phyloP scores from a whole-genome alignment of 2,113 vertebrate genomes.

The Ctenodactylus gundi region DNA sequence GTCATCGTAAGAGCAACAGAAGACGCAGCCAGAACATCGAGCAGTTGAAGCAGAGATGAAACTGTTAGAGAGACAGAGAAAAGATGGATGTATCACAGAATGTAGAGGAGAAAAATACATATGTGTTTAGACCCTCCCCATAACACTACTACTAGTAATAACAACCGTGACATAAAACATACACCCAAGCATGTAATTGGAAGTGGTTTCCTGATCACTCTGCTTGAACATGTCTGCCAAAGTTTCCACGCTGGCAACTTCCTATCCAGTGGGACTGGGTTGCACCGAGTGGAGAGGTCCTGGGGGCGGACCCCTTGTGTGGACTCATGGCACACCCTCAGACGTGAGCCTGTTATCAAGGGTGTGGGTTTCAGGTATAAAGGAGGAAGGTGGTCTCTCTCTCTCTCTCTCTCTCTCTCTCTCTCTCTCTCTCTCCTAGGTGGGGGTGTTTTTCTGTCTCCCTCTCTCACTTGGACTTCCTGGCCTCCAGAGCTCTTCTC shows the following conservation, averaged over 20 bases:
- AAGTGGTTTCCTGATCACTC: background rate
- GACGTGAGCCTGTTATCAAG: background rate
- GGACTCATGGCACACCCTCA: background rate
- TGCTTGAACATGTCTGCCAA: too few relatives aligned
- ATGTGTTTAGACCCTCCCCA: background rate
- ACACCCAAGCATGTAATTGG: background rate
- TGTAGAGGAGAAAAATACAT: background rate
- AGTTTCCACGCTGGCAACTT: background rate
- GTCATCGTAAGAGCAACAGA: background rate
- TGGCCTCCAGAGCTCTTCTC: background rate
- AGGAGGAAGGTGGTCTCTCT: fast-evolving
- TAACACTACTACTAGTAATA: too few relatives aligned
- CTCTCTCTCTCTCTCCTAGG: too few relatives aligned
- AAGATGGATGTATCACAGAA: background rate
- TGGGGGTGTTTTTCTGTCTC: too few relatives aligned
- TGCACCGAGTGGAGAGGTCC: background rate
- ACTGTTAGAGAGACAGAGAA: background rate
- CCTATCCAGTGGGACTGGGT: fast-evolving
- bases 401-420: background rate
- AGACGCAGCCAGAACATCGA: background rate
- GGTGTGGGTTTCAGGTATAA: background rate
- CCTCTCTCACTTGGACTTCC: too few relatives aligned
- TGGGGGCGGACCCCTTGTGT: fast-evolving
- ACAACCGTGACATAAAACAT: background rate
- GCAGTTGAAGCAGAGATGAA: background rate